Base-by-base conservation (phyloP, 1,140 invertebrate species). In the Lamellibrachia luymesi region DNA sequence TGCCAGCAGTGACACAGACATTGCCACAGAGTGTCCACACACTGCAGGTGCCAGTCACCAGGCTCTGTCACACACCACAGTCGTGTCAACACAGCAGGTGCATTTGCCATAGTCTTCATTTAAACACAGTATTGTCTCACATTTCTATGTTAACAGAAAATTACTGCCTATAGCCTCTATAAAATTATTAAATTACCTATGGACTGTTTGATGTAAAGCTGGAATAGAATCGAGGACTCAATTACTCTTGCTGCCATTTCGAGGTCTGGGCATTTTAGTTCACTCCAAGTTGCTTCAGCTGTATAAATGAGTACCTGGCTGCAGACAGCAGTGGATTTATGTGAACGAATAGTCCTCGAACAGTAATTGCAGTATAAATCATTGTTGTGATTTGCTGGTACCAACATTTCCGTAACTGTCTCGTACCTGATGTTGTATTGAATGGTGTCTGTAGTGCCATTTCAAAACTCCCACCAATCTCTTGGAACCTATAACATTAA, bases 381-480 rank as follows among this genome's bases (percentile, higher is more conserved):
- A 80, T 10, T 80, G 64, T 80, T 22, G 25, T 80, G 64, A 4
- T 80, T 80, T 80, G 64, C 17, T 17, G 64, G 2, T 80, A 80
- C 1, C 13, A 80, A 80, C 64, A 22, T 10, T 80, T 17, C 17
- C 25, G 64, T 80, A 91, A 91, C 27, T n/a, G 50, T 38, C 2
- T 92, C 93, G 92, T 94, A 95, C 95, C 95, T 94, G 93, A 10
- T 49, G 94, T 50, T 38, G 64, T 94, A 92, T 94, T 95, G 64
- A 96, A 95, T 51, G 95, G 95, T 80, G 94, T 95, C 51, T 95
- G 96, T 80, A 98, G 95, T 50, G 97, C 95, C 93, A 96, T 96
- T 95, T 98, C 98, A 92, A 98, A 96, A 17, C 95, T 95, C 94
- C 97, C 97, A 91, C 98, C 98, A 95, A 99, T 98, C 97, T 99